These are phyloP conservation scores for Tachysurus vachellii DNA, from an alignment of 2,113 vertebrate species.

Conservation along the genomic window DNA sequence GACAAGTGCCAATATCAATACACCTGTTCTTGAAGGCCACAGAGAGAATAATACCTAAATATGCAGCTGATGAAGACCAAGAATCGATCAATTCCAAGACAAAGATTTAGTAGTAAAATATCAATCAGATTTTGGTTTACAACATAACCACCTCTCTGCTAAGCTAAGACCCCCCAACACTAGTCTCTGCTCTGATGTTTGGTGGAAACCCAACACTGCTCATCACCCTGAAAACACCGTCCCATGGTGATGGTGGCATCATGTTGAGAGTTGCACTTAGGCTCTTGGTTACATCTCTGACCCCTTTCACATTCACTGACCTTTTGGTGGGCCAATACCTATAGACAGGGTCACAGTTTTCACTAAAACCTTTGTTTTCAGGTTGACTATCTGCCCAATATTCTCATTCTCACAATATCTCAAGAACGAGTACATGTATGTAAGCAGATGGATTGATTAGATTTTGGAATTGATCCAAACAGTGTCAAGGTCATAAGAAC, in stretches of 20 bases:
- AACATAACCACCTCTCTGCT: not conserved
- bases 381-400: not conserved
- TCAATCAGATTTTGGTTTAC: not conserved
- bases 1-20: not conserved
- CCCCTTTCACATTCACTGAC: not conserved
- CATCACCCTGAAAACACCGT: not conserved
- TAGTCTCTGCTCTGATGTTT: not conserved
- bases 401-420: not conserved
- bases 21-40: not conserved
- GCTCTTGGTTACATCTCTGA: not conserved
- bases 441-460: not conserved
- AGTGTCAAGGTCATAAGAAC: not conserved
- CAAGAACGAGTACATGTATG: not conserved
- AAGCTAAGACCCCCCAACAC: not conserved
- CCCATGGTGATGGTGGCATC: not conserved
- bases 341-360: not conserved
- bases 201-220: not conserved
- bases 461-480: conserved; percentile 4
- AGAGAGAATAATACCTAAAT: not conserved
- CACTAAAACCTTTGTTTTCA: no score
- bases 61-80: not conserved
- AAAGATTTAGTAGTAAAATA: not conserved
- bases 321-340: not conserved
- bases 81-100: not conserved
- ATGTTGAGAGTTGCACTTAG: not conserved